A percentile compares a stretch with the other conserved stretches of the same genome.
Evolutionary conservation across 2,888 invertebrate species (phyloP).

Genomic region (Protodeltote pygarga): DNA sequence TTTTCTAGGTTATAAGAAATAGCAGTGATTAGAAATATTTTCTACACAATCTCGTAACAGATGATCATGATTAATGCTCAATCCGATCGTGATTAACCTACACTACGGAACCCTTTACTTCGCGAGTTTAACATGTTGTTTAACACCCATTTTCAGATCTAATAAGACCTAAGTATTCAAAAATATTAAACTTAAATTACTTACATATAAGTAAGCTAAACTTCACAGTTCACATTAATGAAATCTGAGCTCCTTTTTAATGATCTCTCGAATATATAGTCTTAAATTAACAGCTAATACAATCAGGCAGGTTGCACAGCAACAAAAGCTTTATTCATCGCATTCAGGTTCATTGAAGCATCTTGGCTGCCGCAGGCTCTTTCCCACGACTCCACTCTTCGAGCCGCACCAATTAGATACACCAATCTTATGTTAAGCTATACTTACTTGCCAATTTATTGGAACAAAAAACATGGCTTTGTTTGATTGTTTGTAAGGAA

Average conservation of each 20-base stretch:
- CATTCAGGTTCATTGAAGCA: conserved; percentile 33
- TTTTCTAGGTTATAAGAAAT: conserved; percentile 28
- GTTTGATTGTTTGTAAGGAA: conserved; percentile 26
- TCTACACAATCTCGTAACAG: background rate
- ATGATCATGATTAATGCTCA: no score
- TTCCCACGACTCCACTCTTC: conserved; percentile 63
- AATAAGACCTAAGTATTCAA: no score
- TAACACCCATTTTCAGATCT: no score
- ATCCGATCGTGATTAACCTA: no score
- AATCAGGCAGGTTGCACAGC: conserved; percentile 30
- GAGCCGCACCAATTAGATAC: conserved; percentile 62
- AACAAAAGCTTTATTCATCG: conserved; percentile 41
- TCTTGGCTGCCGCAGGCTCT: conserved; percentile 49
- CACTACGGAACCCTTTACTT: no score
- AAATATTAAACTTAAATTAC: no score
- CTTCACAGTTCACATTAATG: conserved; percentile 1
- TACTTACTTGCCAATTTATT: conserved; percentile 52
- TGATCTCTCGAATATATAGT: conserved; percentile 11
- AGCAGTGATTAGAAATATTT: conserved; percentile 6
- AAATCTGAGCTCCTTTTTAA: conserved; percentile 5
- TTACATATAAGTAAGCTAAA: no score
- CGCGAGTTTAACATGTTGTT: no score
- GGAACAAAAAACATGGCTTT: conserved; percentile 28
- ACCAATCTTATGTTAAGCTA: conserved; percentile 47
- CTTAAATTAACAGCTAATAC: conserved; percentile 20